These are phyloP conservation scores for Mormyrops attenuatus DNA, from an alignment of 2,797 vertebrate species.

Conservation along the genomic window DNA sequence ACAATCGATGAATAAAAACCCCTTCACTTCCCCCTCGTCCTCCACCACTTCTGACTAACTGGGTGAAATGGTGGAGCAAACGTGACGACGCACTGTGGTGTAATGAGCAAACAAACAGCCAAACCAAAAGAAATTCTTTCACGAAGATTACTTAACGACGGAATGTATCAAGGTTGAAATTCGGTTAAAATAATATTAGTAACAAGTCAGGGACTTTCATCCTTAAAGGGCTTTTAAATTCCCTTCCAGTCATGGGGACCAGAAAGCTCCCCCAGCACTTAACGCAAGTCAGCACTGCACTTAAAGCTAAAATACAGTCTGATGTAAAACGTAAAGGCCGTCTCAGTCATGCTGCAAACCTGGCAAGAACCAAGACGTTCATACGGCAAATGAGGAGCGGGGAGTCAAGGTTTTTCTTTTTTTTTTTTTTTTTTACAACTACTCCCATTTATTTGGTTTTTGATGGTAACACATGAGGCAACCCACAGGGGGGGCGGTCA, in stretches of 20 bases:
- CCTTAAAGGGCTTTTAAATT: background rate
- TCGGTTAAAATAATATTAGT: background rate
- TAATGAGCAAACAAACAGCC: background rate
- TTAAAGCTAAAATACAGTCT: background rate
- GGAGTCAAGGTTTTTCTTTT: background rate
- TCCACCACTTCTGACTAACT: background rate
- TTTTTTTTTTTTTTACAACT: conserved; percentile 11
- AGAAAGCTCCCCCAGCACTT: background rate
- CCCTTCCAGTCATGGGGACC: background rate
- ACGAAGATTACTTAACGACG: background rate
- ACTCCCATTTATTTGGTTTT: conserved; percentile 34
- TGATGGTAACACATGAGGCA: background rate
- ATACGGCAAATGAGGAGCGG: conserved; percentile 22
- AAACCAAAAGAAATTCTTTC: background rate
- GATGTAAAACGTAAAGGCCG: background rate
- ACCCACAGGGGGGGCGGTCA: conserved; percentile 45
- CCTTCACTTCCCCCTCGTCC: background rate
- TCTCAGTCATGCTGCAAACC: conserved; percentile 18
- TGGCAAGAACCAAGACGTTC: conserved; percentile 9
- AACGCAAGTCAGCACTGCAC: background rate
- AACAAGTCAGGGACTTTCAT: background rate
- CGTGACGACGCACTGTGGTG: background rate
- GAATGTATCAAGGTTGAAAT: background rate
- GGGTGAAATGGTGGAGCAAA: background rate
- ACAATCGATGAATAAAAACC: conserved; percentile 17